Percentiles rank a stretch among this genome's conserved stretches.
phyloP scores from a whole-genome alignment of 2,113 vertebrate genomes.

The Calidris pugnax region DNA sequence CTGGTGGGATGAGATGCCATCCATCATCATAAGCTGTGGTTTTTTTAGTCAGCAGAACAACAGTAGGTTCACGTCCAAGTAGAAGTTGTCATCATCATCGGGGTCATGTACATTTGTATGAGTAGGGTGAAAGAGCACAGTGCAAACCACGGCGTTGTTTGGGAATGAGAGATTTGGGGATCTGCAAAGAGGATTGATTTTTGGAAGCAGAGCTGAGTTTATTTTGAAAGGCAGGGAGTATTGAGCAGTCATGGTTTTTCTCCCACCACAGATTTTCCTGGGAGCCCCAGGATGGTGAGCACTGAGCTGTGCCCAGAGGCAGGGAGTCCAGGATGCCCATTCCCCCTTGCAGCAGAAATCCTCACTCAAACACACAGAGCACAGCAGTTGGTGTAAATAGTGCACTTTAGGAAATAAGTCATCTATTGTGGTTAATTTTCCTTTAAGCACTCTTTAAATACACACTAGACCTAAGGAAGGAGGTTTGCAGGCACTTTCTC shows the following conservation, averaged over 20 bases:
- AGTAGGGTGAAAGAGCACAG: neutral
- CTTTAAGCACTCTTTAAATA: neutral
- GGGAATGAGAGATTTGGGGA: neutral
- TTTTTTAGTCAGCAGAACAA: neutral
- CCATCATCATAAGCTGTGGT: neutral
- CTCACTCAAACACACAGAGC: neutral
- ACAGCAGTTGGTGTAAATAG: accelerated
- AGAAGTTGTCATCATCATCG: neutral
- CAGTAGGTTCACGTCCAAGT: neutral
- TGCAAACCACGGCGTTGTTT: neutral
- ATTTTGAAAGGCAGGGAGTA: neutral
- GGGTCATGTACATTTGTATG: neutral
- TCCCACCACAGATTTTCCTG: neutral
- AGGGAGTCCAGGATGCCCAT: accelerated
- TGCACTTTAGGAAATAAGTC: neutral
- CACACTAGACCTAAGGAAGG: accelerated
- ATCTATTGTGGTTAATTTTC: neutral
- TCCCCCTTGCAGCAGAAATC: neutral
- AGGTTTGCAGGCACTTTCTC: neutral
- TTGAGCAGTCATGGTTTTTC: accelerated
- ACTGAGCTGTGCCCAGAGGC: accelerated
- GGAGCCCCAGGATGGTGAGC: accelerated
- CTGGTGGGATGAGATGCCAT: neutral
- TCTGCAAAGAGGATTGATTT: neutral
- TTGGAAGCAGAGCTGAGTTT: neutral